Base-by-base conservation (phyloP, 1,140 invertebrate genomes). In the Drosophila biarmipes region DNA sequence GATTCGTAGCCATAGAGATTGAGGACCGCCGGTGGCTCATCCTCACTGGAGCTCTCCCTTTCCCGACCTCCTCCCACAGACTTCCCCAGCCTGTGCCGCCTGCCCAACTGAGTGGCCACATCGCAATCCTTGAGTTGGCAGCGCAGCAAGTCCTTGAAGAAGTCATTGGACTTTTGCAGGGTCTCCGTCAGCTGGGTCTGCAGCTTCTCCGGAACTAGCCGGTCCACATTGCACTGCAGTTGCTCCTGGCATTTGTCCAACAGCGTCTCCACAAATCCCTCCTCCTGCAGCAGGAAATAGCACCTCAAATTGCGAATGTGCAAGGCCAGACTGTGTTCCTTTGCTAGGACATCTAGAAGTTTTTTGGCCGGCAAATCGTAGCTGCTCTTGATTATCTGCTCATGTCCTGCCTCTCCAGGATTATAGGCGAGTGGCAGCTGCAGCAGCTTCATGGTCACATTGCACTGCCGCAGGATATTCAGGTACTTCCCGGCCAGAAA, bases 401-500 rank as follows among this genome's bases (percentile, higher is more conserved):
- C n/a, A 38, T 90, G 68, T 0, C 6, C 15, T 27, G 29, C 17
- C 5, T 69, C 48, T 0, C 14, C 34, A 6, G 67, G 73, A 10
- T 14, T 38, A 40, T 77, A 89, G 8, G 6, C 49, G 0, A 89
- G 64, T 10, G 69, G 49, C 2, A 34, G 14, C 59, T 90, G 76
- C 57, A 80, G 58, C 35, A 89, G 46, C 10, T 53, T 59, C 49
- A 89, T 29, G 0, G 54, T 38, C 2, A 84, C 68, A 10, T 89
- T 82, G 54, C 84, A 89, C 27, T 89, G 85, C 0, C 80, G 68
- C 51, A 89, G 37, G 5, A 89, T 75, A 34, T 89, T 89, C 0
- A 89, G 49, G 27, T 90, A 89, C 35, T 89, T 89, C 0, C 84
- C 84, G 4, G 85, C 79, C 11, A 73, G 57, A 4, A 80, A 68